These are phyloP conservation scores for Gandaritis pyraliata DNA, from an alignment of 2,888 invertebrate species.

Conservation along the genomic window DNA sequence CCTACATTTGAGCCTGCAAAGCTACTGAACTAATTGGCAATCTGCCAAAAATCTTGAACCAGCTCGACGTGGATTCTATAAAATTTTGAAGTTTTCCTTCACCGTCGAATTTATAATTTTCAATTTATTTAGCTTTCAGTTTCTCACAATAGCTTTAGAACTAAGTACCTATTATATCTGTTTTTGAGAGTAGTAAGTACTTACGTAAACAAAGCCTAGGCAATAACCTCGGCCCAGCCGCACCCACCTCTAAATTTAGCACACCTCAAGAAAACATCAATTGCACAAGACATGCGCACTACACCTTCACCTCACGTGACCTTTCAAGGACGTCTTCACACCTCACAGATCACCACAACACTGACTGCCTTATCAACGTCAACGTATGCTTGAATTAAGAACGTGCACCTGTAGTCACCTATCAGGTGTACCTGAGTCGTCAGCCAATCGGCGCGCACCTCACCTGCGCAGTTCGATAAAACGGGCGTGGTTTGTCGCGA, in stretches of 20 bases:
- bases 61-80: constrained; percentile 9
- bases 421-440: constrained; percentile 67
- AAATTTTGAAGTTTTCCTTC: background rate
- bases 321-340: constrained; percentile 43
- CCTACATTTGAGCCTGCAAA: constrained; percentile 27
- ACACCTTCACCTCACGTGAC: constrained; percentile 50
- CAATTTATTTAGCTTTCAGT: background rate
- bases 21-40: constrained; percentile 33
- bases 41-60: constrained; percentile 19
- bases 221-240: constrained; percentile 50
- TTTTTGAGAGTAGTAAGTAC: constrained; percentile 15
- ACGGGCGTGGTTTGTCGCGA: constrained; percentile 69
- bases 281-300: constrained; percentile 82
- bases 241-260: constrained; percentile 79
- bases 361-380: constrained; percentile 42
- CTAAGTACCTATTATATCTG: too few relatives aligned
- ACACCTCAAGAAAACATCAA: constrained; percentile 84
- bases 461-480: constrained; percentile 83
- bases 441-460: constrained; percentile 80
- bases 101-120: background rate
- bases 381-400: constrained; percentile 35
- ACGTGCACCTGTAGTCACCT: constrained; percentile 59
- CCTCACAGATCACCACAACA: constrained; percentile 46
- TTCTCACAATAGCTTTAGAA: background rate
- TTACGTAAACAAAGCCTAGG: constrained; percentile 27